Base-by-base conservation (phyloP, 2,113 vertebrate species). In the Peucedramus taeniatus region DNA sequence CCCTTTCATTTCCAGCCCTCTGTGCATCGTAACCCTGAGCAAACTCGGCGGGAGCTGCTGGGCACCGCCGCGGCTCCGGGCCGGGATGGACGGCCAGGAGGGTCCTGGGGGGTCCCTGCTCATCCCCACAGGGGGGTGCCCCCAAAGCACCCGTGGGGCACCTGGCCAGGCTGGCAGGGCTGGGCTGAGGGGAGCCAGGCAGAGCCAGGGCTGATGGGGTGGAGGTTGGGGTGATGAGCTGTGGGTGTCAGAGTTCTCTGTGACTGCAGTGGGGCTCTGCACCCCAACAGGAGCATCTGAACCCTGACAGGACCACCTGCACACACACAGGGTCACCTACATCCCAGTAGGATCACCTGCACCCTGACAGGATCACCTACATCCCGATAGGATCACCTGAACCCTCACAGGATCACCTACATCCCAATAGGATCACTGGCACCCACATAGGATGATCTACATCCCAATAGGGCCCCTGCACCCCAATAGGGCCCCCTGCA, bases 1-100 rank as follows among this genome's bases (percentile, higher is more conserved):
- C 95, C 91, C 94, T 96, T 97, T 95, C 96, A 89, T 97, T 96
- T 91, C 83, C 91, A 94, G 80, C 30, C 44, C 94, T 87, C 49
- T 20, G 51, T 11, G 26, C 80, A 87, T 74, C 94, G 19, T 7
- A 61, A 74, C 92, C 83, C 90, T 11, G 83, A 66, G 90, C 63
- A 44, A 89, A 47, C 83, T 14, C 83, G 0, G 4, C 1, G 0
- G 5, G 90, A 56, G 88, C 85, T 53, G 75, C 90, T 21, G 5
- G 4, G 87, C 9, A 6, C 2, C 1, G 3, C 59, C 1, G 35
- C 1, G 31, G 47, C 63, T 71, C 59, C 0, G 4, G 1, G 1
- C 10, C 6, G 4, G 71, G 50, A 64, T 56, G 56, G 84, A 87
- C 23, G 59, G 27, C 9, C 19, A 12, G 9, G 27, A 56, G 70